Evolutionary conservation across 1,140 invertebrate genomes (phyloP), one percentile per base, ranked within the genome.

Genomic region (Drosophila kanapiae): DNA sequence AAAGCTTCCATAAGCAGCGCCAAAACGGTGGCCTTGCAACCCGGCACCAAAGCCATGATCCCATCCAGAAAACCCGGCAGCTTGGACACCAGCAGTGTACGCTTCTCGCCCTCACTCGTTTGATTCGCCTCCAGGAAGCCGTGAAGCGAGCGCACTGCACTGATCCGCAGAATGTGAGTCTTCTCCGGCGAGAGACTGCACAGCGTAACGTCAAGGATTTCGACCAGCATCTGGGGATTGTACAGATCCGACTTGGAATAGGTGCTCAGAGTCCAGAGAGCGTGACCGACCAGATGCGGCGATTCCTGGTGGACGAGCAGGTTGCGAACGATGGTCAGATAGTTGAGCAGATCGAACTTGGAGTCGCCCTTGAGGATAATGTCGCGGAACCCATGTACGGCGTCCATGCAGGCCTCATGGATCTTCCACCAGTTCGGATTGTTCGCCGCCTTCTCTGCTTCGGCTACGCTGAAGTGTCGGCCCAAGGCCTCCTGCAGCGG

Each of bases 351-450:
- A 92, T 97, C 95, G 91, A 97, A 96, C 58, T 95, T 94, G 8
- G 94, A 91, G 13, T 95, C 93, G 47, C 94, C 94, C 40, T 95
- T 94, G 4, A 96, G 91, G 14, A 96, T 93, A 11, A 94, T 59
- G 56, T 94, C 93, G 45, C 94, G 94, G 7, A 94, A 93, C 47
- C 93, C 91, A 45, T 95, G 95, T 2, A 97, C 92, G 4, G 96
- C 95, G 53, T 96, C 93, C 92, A 97, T 95, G 61, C 95, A 95
- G 0, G 96, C 95, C 93, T 97, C 96, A 54, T 96, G 95, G 14
- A 96, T 93, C 91, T 97, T 97, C 96, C 96, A 97, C 94, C 95
- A 96, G 65, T 95, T 93, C 8, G 93, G 93, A 81, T 94, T 94
- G n/a, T 94, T 94, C 6, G 93, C 82, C 18, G 92, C 93, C 64